A percentile compares a stretch with the other conserved stretches of the same genome.
phyloP scores from a whole-genome alignment of 2,113 vertebrate genomes.

The Triplophysa siluroides region DNA sequence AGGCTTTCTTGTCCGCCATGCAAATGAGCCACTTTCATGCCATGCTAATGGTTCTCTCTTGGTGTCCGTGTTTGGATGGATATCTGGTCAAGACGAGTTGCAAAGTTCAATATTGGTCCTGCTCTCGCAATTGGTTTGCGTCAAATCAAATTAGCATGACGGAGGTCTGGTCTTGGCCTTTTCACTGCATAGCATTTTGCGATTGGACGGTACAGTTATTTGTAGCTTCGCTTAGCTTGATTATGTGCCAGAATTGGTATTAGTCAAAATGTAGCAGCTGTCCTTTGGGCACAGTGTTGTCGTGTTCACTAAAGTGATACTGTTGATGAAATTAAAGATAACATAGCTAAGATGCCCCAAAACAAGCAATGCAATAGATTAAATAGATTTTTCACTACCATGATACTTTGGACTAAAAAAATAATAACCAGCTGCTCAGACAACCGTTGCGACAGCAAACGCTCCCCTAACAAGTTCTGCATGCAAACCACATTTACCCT shows the following conservation, averaged over 20 bases:
- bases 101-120: slow-evolving; percentile 22
- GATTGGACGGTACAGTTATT: background rate
- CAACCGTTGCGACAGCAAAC: background rate
- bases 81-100: slow-evolving; percentile 6
- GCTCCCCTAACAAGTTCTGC: slow-evolving; percentile 17
- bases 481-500: slow-evolving; percentile 38
- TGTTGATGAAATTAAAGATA: background rate
- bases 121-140: background rate
- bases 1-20: slow-evolving; percentile 40
- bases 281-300: background rate
- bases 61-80: background rate
- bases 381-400: too few species aligned
- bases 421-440: too few species aligned
- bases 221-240: background rate
- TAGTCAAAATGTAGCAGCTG: background rate
- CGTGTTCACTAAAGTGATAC: background rate
- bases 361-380: background rate
- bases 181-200: too few species aligned
- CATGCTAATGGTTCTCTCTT: slow-evolving; percentile 46
- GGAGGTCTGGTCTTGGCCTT: background rate
- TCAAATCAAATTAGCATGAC: slow-evolving; percentile 3
- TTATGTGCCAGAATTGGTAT: background rate
- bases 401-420: too few species aligned
- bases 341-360: background rate
- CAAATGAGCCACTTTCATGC: slow-evolving; percentile 55